Evolutionary conservation across 2,888 invertebrate genomes (phyloP).

Genomic region (Nephrotoma guestfalica): DNA sequence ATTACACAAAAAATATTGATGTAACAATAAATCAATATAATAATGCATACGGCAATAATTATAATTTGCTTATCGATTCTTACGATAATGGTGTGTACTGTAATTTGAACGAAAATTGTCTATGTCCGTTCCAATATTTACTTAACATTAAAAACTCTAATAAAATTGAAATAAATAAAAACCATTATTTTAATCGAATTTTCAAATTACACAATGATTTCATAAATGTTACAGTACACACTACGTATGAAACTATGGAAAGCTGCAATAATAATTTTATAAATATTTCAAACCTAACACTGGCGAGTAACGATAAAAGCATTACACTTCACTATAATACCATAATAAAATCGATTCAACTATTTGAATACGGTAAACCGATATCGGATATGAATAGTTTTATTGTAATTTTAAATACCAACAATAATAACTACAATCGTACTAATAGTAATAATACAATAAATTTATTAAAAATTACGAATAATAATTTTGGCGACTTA

Average conservation of each 20-base stretch:
- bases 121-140: background rate
- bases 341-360: background rate
- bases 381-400: background rate
- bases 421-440: background rate
- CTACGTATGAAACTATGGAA: background rate
- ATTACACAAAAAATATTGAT: background rate
- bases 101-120: background rate
- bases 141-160: background rate
- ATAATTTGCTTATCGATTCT: background rate
- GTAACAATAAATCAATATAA: background rate
- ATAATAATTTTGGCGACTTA: background rate
- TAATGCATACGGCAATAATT: background rate
- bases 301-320: background rate
- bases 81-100: background rate
- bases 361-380: background rate
- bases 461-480: background rate
- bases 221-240: background rate
- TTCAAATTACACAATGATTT: background rate
- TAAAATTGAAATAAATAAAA: background rate
- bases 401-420: background rate
- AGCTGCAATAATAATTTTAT: background rate
- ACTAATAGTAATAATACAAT: background rate
- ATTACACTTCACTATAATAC: too few relatives aligned
- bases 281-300: background rate
- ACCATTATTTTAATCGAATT: background rate